Evolutionary conservation across 2,888 invertebrate species (phyloP), one percentile per base, ranked within the genome.

Genomic region (Linnaemya tessellans): DNA sequence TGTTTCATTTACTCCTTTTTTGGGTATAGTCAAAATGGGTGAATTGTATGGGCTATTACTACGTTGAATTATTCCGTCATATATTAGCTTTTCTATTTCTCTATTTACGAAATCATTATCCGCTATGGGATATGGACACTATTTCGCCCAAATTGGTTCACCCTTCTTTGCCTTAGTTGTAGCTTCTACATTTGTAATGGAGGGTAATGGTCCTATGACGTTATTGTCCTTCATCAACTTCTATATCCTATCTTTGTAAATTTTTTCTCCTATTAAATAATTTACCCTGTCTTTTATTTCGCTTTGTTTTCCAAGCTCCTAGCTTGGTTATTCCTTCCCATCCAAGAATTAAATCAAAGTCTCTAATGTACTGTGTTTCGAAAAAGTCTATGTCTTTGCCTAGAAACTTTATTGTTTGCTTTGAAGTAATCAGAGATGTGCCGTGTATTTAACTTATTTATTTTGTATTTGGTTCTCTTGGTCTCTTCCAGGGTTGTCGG

Each of bases 291-390:
- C 22, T 22, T 11, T 20, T 20, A 18, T 18, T 51, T 51, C 51
- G 9, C 3, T 5, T 51, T 51, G 18, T 10, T 22, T 22, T 11
- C 13, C 10, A 22, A 22, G 22, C 54, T 54, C 54, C 54, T 54
- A 54, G 10, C 10, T 54, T 54, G 9, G 20, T 54, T 22, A 54
- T 54, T 54, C 20, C 54, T 54, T 54, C 54, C 54, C 54, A 54
- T 54, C 54, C 54, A 49, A 49, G 46, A n/a, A 49, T 49, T 49
- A 49, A 49, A 49, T 49, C 15, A 49, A 49, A 49, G n/a, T 49
- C 46, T 49, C n/a, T 49, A 49, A 49, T 49, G 8, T 49, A 49
- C n/a, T 49, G 46, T n/a, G 46, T 49, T 49, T 49, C 46, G n/a
- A 49, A 49, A 15, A 49, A 49, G 8, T 5, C 43, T 43, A 43